Conservation (phyloP, 2,888 invertebrate genomes). For the Mesochorus sp. region DNA sequence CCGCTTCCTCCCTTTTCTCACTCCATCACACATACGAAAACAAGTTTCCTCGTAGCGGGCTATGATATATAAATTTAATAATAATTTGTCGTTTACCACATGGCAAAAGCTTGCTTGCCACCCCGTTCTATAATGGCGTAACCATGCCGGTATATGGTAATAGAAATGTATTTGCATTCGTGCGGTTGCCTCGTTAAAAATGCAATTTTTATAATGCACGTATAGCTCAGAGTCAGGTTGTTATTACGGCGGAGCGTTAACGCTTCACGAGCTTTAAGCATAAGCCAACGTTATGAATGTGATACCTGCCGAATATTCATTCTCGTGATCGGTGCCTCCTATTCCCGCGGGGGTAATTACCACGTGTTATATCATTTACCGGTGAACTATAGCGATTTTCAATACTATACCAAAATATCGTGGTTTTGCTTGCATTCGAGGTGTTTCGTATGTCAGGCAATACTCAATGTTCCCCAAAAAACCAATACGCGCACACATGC, state of each 20-base stretch:
- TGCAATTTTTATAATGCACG: conserved; percentile 48
- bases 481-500: too few species aligned
- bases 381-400: conserved; percentile 6
- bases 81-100: conserved; percentile 53
- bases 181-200: conserved; percentile 46
- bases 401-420: too few species aligned
- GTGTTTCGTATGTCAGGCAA: too few species aligned
- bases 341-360: background rate
- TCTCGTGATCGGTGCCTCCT: background rate
- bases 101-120: conserved; percentile 2
- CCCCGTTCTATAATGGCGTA: conserved; percentile 29
- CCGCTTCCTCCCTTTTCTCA: too few species aligned
- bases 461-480: too few species aligned
- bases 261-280: conserved; percentile 23
- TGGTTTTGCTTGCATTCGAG: background rate
- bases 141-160: conserved; percentile 40
- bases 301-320: conserved; percentile 11
- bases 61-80: conserved; percentile 13
- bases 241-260: conserved; percentile 41
- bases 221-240: conserved; percentile 22
- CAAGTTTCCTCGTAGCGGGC: conserved; percentile 6
- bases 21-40: background rate
- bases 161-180: conserved; percentile 46
- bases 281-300: conserved; percentile 41
- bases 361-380: conserved; percentile 9